Percentiles rank a stretch among this genome's conserved stretches.
These are phyloP conservation scores for Omphaloscelis lunosa DNA, from an alignment of 2,888 invertebrate species.

Conservation along the genomic window DNA sequence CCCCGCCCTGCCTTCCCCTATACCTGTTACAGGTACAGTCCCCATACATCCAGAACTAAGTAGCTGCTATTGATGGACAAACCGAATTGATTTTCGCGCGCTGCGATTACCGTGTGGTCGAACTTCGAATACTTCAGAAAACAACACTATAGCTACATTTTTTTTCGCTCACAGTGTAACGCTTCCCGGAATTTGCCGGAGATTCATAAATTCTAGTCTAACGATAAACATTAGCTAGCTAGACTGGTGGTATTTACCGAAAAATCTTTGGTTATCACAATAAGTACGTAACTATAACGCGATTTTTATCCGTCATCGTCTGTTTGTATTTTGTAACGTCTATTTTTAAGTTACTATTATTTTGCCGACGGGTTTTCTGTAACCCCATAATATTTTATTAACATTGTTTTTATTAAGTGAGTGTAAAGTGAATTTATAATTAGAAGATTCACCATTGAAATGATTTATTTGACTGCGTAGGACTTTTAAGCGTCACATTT, in stretches of 20 bases:
- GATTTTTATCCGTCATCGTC: conserved; percentile 63
- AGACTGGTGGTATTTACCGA: conserved; percentile 65
- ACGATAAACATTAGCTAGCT: conserved; percentile 70
- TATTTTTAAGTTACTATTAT: conserved; percentile 30
- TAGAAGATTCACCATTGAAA: background rate
- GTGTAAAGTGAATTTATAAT: background rate
- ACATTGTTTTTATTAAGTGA: background rate
- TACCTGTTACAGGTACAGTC: conserved; percentile 88
- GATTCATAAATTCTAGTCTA: conserved; percentile 72
- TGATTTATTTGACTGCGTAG: conserved; percentile 2
- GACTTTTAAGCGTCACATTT: conserved; percentile 18
- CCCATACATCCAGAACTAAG: conserved; percentile 83
- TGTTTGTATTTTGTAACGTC: conserved; percentile 32
- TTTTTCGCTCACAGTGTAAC: conserved; percentile 62
- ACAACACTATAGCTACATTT: conserved; percentile 55
- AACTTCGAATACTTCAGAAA: conserved; percentile 39
- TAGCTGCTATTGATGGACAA: conserved; percentile 89
- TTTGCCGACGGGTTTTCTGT: background rate
- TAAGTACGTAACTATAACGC: conserved; percentile 62
- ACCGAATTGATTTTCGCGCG: conserved; percentile 85
- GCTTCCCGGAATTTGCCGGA: conserved; percentile 68
- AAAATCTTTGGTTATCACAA: conserved; percentile 67
- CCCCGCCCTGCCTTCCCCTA: conserved; percentile 79
- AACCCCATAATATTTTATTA: conserved; percentile 10
- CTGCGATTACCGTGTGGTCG: conserved; percentile 67